These are phyloP conservation scores for Trematomus bernacchii DNA, from an alignment of 2,797 vertebrate genomes.

Conservation along the genomic window DNA sequence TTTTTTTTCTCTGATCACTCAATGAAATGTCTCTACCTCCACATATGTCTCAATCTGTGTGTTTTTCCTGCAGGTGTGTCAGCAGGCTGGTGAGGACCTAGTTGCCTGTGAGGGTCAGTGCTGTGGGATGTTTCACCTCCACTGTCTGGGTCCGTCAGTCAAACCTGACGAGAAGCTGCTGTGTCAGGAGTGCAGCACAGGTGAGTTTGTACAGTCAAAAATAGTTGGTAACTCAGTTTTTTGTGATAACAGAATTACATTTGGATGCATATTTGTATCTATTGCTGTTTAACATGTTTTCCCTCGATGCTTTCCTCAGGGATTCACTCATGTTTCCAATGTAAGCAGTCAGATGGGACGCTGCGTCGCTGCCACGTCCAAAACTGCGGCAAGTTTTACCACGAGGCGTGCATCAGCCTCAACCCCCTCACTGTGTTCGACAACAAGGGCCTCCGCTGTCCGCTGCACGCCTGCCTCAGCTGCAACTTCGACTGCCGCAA, in stretches of 20 bases:
- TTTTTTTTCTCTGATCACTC: too few species aligned
- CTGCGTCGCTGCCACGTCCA: slow-evolving; percentile 92
- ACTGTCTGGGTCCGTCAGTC: slow-evolving; percentile 88
- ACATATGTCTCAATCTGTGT: neutral
- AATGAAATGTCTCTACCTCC: neutral
- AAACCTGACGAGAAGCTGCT: slow-evolving; percentile 89
- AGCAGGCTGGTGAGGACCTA: slow-evolving; percentile 91
- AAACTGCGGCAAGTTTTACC: slow-evolving; percentile 97
- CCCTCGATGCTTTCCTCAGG: slow-evolving; percentile 75
- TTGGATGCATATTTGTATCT: neutral
- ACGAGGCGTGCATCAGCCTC: slow-evolving; percentile 91
- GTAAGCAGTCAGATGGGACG: slow-evolving; percentile 90
- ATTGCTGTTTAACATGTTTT: neutral
- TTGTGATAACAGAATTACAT: neutral
- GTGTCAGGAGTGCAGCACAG: slow-evolving; percentile 92
- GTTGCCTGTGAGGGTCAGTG: slow-evolving; percentile 95
- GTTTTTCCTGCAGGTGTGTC: slow-evolving; percentile 87
- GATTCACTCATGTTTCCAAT: slow-evolving; percentile 92
- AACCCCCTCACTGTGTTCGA: slow-evolving; percentile 92
- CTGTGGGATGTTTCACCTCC: slow-evolving; percentile 92
- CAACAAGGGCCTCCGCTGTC: slow-evolving; percentile 95
- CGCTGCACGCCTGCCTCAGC: slow-evolving; percentile 95
- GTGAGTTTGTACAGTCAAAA: slow-evolving; percentile 76
- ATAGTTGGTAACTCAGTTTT: neutral
- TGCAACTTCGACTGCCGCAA: slow-evolving; percentile 91